A percentile compares a stretch with the other conserved stretches of the same genome.
phyloP scores from a whole-genome alignment of 2,113 vertebrate species.

The cattle (Bos taurus) region DNA sequence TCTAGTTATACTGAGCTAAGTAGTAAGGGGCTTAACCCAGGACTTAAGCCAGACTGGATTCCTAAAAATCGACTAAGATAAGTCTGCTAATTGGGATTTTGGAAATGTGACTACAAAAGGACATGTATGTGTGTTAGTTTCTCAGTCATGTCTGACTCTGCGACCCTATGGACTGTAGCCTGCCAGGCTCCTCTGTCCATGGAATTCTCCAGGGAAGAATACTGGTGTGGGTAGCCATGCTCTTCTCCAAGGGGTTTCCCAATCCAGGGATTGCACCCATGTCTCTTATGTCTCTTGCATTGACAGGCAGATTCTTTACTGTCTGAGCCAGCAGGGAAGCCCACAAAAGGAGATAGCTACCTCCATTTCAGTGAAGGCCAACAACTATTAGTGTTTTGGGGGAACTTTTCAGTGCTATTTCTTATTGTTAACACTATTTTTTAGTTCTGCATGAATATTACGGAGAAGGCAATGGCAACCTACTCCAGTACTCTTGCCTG shows the following conservation, averaged over 20 bases:
- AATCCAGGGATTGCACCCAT: neutral
- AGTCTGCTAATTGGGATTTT: neutral
- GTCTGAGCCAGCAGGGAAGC: neutral
- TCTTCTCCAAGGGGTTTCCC: neutral
- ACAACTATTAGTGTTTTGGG: neutral
- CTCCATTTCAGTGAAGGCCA: neutral
- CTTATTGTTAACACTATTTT: neutral
- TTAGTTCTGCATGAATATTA: neutral
- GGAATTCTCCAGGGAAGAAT: neutral
- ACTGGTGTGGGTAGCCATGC: neutral
- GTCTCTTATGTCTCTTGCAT: neutral
- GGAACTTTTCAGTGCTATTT: neutral
- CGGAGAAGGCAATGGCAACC: neutral
- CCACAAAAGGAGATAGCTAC: neutral
- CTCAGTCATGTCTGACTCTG: neutral
- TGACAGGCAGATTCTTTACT: neutral
- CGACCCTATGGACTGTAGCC: neutral
- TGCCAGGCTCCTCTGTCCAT: neutral
- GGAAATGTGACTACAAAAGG: neutral
- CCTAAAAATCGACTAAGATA: neutral
- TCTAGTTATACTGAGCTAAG: neutral
- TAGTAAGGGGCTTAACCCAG: neutral
- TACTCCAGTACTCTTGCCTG: neutral
- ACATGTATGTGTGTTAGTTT: neutral
- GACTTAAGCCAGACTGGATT: neutral